Base-by-base conservation (phyloP, 2,113 vertebrate species). In the Diglossa brunneiventris region DNA sequence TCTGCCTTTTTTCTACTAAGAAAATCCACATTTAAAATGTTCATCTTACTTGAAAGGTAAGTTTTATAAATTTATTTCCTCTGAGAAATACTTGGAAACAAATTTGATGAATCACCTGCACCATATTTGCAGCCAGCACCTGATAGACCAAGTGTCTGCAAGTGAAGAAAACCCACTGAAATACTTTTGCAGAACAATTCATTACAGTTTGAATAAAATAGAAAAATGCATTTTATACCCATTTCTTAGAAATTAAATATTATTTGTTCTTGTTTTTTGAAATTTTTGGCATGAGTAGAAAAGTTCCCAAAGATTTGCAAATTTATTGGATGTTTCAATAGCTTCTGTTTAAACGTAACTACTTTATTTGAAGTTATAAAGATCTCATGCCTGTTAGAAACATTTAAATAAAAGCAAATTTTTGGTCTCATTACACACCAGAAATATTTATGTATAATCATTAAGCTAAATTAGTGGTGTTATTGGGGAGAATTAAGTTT, bases 401-500 rank as follows among this genome's bases (percentile, higher is more conserved):
- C 27, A 53, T 61, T 49, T 46, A 62, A 82, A 84, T 69, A 68
- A 91, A 87, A 89, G 62, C 28, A 53, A 91, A 84, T 18, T 53
- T 95, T 62, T 69, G 70, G 61, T 62, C 58, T 77, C 66, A 67
- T n/a, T 72, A n/a, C 56, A 27, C 20, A 21, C 53, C 42, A 78
- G 75, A 96, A 95, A 58, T 61, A 84, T 56, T 84, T 74, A 67
- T 30, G 24, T 89, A 35, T 23, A 86, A 67, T 59, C 37, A 81
- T 74, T 63, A 72, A 47, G 35, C 73, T 80, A 91, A 95, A 89
- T 95, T 89, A 85, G 46, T 66, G n/a, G 49, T 52, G 62, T 66
- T 92, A 22, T 47, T 83, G 47, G 35, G 75, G 55, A 74, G 55
- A 84, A 56, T 91, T 87, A 82, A 82, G 37, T 95, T 95, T 96